Base-by-base conservation (phyloP, 2,113 vertebrate genomes). In the Coturnix japonica region DNA sequence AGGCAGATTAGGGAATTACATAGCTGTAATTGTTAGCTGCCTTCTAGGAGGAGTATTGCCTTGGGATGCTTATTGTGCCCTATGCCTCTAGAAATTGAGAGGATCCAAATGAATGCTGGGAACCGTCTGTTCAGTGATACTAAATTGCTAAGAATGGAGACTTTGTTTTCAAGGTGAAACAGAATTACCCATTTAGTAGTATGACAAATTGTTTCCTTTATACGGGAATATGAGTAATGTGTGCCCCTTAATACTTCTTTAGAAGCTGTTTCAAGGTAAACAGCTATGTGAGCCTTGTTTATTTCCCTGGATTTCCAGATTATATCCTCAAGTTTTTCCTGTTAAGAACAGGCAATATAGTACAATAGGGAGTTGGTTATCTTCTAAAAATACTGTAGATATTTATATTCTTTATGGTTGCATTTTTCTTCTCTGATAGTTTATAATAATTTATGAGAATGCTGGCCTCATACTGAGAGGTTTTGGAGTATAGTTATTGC, bases 41-140 rank as follows among this genome's bases (percentile, higher is more conserved):
- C n/a, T 25, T 64, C 37, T 59, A 11, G 9, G 9, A 39, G 16
- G 67, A 61, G 0, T 74, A 18, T 39, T 74, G 7, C 43, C 20
- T 26, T 63, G 54, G 43, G 28, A 30, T 31, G 19, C 4, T 22
- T 10, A 28, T 47, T 37, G 12, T 30, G 74, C 3, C 31, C 15
- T 39, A 78, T 73, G 23, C 30, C 5, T 7, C 20, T n/a, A 47
- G 41, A 44, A 59, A 51, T 33, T 9, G 28, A 31, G 35, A 6
- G 44, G 31, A 9, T 46, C 63, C 43, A 31, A 8, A 57, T 37
- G 51, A 70, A 4, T 6, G 8, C 0, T 5, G 33, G 47, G 49
- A 60, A 28, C 0, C 2, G 11, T 44, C 39, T 63, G 0, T 33
- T 69, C 17, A 22, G 26, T 30, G 31, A 13, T 54, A 61, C 1